Base-by-base conservation (phyloP, 2,113 vertebrate genomes). In the Aldabrachelys gigantea region DNA sequence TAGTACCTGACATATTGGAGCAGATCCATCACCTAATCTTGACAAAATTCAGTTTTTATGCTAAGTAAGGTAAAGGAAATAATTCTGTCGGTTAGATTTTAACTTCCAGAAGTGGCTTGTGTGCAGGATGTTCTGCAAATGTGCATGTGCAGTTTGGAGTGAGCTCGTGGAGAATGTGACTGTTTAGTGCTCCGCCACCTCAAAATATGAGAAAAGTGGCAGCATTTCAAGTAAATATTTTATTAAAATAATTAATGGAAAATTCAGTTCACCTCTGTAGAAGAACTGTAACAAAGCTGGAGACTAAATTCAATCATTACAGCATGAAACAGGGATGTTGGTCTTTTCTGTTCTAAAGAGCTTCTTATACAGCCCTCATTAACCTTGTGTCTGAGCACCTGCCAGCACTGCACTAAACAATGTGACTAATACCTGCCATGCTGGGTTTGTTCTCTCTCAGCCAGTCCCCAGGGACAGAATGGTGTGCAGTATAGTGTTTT, bases 401-500 rank as follows among this genome's bases (percentile, higher is more conserved):
- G 84, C 78, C 12, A 0, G 0, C 72, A 80, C n/a, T 81, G 44
- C 87, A 29, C 31, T 80, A 54, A 53, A 65, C 72, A 8, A 41
- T 47, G 11, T 2, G 21, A 59, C 8, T 3, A 81, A 89, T 79
- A 82, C 1, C 0, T 8, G 1, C 8, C 5, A 75, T 8, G 14
- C 85, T 78, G 85, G 49, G 44, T 82, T 87, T 41, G 7, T 91
- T 12, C 10, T 41, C 2, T 62, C 29, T 62, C 59, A 31, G 12
- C 6, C 16, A 8, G n/a, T 75, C 22, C n/a, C n/a, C 19, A 11
- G 16, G 21, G 38, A 10, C 10, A 41, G 69, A 35, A 35, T 62
- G 13, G 3, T 62, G 29, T 16, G 59, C 59, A 35, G 29, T 35
- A 13, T 62, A 16, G 29, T 62, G 59, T 62, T 62, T 62, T 62